Base-by-base conservation (phyloP, 2,797 vertebrate species). In the Labroides dimidiatus region DNA sequence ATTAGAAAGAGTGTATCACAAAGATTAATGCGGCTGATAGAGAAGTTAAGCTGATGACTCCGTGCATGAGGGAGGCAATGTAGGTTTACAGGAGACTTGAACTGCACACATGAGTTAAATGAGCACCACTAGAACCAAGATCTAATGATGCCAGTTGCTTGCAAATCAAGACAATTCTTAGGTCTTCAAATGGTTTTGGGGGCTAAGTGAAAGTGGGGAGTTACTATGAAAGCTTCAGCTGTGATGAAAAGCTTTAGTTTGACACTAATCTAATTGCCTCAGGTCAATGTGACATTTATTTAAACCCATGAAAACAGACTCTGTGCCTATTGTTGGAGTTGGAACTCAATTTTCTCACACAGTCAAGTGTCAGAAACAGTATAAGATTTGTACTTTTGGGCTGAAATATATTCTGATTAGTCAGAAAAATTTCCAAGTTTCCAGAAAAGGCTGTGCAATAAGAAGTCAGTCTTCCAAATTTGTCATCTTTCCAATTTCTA, bases 21-120 rank as follows among this genome's bases (percentile, higher is more conserved):
- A 21, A 84, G 87, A 91, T 91, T 81, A 89, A 91, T 87, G 73
- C 77, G 23, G 27, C 80, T 80, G 82, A 93, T 92, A 89, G 77
- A 60, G 63, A 81, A 75, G 77, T 75, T 85, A 79, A 88, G 82
- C 80, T 78, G 81, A 87, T 83, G 87, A 81, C 56, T 81, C 61
- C 59, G 68, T 64, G 62, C 52, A 68, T 75, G 45, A 62, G 68
- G 73, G 76, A 83, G 70, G 69, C 39, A 51, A 60, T 6, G 9
- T 39, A 76, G 56, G 62, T 81, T 89, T 88, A 67, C 79, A 67
- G 24, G n/a, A 50, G 52, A 80, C 56, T 69, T 67, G 53, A 82
- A 83, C 69, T 74, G 69, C 58, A 77, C 66, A 73, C 56, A 20
- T 30, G 63, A 75, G 76, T 76, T 80, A 72, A 76, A 71, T 59